Evolutionary conservation across 2,113 vertebrate genomes (phyloP).

Genomic region (Centropus bengalensis): DNA sequence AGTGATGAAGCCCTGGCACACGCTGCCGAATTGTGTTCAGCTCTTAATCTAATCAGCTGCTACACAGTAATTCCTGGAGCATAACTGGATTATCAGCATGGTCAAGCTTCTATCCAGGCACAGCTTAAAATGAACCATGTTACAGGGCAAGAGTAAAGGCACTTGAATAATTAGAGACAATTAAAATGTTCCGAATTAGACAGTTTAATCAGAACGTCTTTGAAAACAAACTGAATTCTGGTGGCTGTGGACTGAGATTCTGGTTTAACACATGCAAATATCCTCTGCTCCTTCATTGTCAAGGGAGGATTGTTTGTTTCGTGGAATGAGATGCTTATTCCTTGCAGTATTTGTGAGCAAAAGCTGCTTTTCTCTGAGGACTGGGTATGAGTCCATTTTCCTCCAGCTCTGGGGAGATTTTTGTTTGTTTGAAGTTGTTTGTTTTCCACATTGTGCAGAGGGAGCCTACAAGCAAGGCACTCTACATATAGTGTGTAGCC

Average conservation of each 20-base stretch:
- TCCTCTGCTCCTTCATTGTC: background rate
- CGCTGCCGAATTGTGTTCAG: background rate
- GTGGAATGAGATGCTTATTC: background rate
- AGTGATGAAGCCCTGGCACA: background rate
- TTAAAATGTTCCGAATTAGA: background rate
- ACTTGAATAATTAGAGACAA: background rate
- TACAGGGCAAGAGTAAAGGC: background rate
- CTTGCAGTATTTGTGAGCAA: background rate
- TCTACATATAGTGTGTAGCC: background rate
- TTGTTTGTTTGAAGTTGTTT: background rate
- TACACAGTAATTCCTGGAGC: background rate
- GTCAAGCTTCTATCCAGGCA: background rate
- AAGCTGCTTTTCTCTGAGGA: background rate
- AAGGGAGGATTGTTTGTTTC: background rate
- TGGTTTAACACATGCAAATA: background rate
- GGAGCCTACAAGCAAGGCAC: background rate
- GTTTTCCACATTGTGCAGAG: background rate
- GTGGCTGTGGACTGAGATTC: background rate
- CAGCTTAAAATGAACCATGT: background rate
- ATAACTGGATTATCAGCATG: slow-evolving; percentile 24
- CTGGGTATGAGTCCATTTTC: rapidly evolving
- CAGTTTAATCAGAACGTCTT: background rate
- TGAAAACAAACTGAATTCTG: background rate
- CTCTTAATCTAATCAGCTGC: slow-evolving; percentile 22
- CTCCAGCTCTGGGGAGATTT: background rate